Percentiles rank a stretch among this genome's conserved stretches.
Evolutionary conservation across 2,888 invertebrate genomes (phyloP).

Genomic region (Dichetophora obliterata): DNA sequence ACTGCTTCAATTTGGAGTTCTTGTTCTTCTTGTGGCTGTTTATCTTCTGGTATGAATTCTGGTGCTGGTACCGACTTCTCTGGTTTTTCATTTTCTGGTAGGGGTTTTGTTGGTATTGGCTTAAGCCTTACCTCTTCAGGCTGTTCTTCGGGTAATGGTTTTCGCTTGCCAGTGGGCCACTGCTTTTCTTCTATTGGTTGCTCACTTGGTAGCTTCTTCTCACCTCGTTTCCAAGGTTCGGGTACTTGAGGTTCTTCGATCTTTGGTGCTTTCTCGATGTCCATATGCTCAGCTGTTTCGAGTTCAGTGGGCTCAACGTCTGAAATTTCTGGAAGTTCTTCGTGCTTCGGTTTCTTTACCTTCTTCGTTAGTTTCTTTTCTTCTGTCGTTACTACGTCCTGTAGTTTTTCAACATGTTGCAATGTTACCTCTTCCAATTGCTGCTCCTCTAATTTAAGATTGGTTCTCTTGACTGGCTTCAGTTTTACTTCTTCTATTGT

Average conservation of each 20-base stretch:
- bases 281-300: slow-evolving; percentile 65
- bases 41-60: slow-evolving; percentile 60
- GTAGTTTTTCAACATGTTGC: slow-evolving; percentile 64
- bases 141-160: slow-evolving; percentile 69
- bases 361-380: slow-evolving; percentile 61
- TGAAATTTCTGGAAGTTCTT: slow-evolving; percentile 63
- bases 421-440: slow-evolving; percentile 60
- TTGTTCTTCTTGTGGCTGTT: slow-evolving; percentile 59
- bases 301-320: slow-evolving; percentile 61
- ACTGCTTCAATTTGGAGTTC: slow-evolving; percentile 58
- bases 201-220: slow-evolving; percentile 68
- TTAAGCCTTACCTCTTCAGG: slow-evolving; percentile 69
- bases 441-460: slow-evolving; percentile 60
- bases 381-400: slow-evolving; percentile 58
- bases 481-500: slow-evolving; percentile 70
- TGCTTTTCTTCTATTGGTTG: slow-evolving; percentile 65
- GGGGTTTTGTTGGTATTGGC: slow-evolving; percentile 65
- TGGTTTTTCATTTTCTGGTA: slow-evolving; percentile 58
- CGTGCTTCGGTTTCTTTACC: slow-evolving; percentile 61
- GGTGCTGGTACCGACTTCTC: slow-evolving; percentile 61
- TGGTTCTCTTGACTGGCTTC: slow-evolving; percentile 70
- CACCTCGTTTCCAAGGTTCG: slow-evolving; percentile 66
- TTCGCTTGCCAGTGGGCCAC: slow-evolving; percentile 68
- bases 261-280: slow-evolving; percentile 61
- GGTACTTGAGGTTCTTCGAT: slow-evolving; percentile 58